Percentiles rank a stretch among this genome's conserved stretches.
phyloP scores from a whole-genome alignment of 2,113 vertebrate genomes.

The Sorex fumeus region DNA sequence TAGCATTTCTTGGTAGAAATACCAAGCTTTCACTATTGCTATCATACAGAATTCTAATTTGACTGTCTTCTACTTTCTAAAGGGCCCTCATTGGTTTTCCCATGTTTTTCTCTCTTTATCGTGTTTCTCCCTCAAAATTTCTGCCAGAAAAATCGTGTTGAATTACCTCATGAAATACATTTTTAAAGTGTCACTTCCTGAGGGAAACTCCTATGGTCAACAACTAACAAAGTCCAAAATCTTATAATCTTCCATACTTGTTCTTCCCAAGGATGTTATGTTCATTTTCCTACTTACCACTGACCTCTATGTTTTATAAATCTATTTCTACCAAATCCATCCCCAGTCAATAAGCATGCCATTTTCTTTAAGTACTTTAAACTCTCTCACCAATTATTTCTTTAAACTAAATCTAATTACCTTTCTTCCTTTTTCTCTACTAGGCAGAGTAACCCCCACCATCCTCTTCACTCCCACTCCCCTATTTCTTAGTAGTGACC shows the following conservation, averaged over 20 bases:
- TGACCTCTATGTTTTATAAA: not conserved
- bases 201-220: too few relatives aligned
- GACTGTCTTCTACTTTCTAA: not conserved
- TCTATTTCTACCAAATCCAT: not conserved
- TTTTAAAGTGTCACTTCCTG: not conserved
- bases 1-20: not conserved
- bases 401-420: accelerated
- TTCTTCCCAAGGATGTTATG: not conserved
- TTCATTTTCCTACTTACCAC: not conserved
- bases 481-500: not conserved
- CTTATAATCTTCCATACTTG: not conserved
- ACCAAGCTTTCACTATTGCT: not conserved
- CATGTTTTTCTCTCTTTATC: accelerated
- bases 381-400: not conserved
- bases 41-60: not conserved
- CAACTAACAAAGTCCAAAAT: not conserved
- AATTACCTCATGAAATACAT: too few relatives aligned
- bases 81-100: not conserved
- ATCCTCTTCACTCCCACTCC: not conserved
- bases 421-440: not conserved
- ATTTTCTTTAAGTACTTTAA: not conserved
- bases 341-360: not conserved
- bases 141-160: not conserved
- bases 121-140: accelerated
- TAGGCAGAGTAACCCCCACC: not conserved